Evolutionary conservation across 2,888 invertebrate species (phyloP), one percentile per base, ranked within the genome.

Genomic region (Tenthredo notha): DNA sequence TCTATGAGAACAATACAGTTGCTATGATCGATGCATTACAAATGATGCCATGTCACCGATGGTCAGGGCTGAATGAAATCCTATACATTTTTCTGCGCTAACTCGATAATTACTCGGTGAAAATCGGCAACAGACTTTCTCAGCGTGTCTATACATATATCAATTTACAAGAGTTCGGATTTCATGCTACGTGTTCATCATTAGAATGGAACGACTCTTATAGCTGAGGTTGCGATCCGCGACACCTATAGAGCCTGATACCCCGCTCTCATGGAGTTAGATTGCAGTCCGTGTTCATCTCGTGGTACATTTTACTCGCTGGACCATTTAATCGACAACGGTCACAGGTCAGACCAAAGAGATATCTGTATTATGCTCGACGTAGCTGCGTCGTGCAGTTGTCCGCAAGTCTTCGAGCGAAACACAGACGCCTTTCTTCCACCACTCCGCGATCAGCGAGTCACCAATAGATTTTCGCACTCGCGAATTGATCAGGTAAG

Each of bases 341-440:
- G 92, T 92, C 93, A 92, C 90, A 92, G 93, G 93, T 93, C 92
- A 92, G 89, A 82, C 88, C 88, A 90, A 92, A 91, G 91, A 91
- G 92, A 93, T 93, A 92, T 80, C 80, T 80, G 58, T 33, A 33
- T 85, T 88, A 37, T 37, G 88, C 86, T 85, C 86, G 87, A 88
- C 88, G 88, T 87, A 15, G 47, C 87, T 86, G 83, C 88, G 88
- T 88, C 87, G 89, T 90, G 88, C 92, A 93, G 92, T 92, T 89
- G 88, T 87, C 87, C 88, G 87, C 89, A 90, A 89, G 91, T 91
- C 90, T 91, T 89, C 87, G 89, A 85, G 88, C 87, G 89, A 89
- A 88, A 88, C 89, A 87, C 77, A 72, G 43, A 43, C 21, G 25
- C 61, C 43, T 67, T n/a, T 54, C 37, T 40, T 80, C 78, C 18